Evolutionary conservation across 2,888 invertebrate genomes (phyloP), one percentile per base, ranked within the genome.

Genomic region (Opisthograptis luteolata): DNA sequence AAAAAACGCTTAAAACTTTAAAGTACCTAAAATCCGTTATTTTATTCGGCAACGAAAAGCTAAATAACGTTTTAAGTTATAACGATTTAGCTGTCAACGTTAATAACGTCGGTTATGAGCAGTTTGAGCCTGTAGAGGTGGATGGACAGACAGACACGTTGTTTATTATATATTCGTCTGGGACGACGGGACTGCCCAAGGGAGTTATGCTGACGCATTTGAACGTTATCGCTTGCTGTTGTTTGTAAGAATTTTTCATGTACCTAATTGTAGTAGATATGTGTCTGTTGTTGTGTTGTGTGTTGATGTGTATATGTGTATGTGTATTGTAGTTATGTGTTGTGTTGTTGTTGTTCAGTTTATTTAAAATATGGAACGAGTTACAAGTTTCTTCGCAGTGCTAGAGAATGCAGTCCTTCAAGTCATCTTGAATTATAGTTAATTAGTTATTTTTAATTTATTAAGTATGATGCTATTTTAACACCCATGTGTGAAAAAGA

Each of bases 111-210:
- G 59, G 54, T 1, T 77, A 58, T 40, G 76, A 81, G 0, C 70
- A 80, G 0, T 86, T 87, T 24, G 24, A 55, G 2, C 57, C 70
- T 0, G 75, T 66, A 0, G 80, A 81, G 4, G 80, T 84, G 0
- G 32, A 65, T 1, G 83, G 83, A 0, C 75, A 79, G 22, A 61
- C 40, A 0, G 87, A 87, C 15, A 64, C 75, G 0, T 24, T 74
- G 5, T 65, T 83, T 6, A 70, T 88, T 9, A 31, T 87, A 15
- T 87, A 86, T 47, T 88, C 88, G 0, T 88, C 87, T 1, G 88
- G 88, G 0, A 88, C 88, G 0, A 87, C 87, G 0, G 87, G 88
- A 0, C 5, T 87, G 35, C 81, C 87, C 0, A 88, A 88, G 57
- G 88, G 87, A 1, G 88, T 87, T 0, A 76, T 84, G 76, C 17